Conservation (phyloP, 2,113 vertebrate species). For the Ailurus styani region DNA sequence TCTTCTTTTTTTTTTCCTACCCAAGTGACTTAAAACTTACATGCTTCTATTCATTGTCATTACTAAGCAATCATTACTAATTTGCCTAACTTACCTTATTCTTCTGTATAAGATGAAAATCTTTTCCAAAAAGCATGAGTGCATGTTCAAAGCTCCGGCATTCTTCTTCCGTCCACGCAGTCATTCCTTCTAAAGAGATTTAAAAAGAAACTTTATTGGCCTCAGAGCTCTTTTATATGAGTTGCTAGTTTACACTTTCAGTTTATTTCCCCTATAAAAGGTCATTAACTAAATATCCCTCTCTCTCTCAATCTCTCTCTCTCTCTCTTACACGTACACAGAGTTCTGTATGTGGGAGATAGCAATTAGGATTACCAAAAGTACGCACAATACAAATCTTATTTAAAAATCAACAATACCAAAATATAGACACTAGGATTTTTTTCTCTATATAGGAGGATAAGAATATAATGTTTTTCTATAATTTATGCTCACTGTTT, state of each 20-base stretch:
- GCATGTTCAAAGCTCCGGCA: slow-evolving; percentile 97
- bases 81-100: slow-evolving; percentile 88
- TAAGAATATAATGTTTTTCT: not conserved
- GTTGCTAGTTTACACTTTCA: not conserved
- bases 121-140: slow-evolving; percentile 96
- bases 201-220: slow-evolving; percentile 18
- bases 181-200: slow-evolving; percentile 87
- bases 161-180: slow-evolving; percentile 98
- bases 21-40: not conserved
- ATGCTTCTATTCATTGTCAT: not conserved
- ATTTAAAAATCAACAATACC: not conserved
- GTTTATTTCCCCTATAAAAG: not conserved
- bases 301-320: not conserved
- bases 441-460: not conserved
- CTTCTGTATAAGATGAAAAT: slow-evolving; percentile 98
- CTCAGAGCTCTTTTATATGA: not conserved
- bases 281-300: not conserved
- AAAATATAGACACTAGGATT: not conserved
- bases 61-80: not conserved
- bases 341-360: not conserved
- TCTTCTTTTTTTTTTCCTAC: not conserved
- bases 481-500: not conserved
- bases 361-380: not conserved
- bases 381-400: not conserved
- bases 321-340: not conserved